These are phyloP conservation scores for Paedocypris micromegethes DNA, from an alignment of 2,797 vertebrate genomes.

Conservation along the genomic window DNA sequence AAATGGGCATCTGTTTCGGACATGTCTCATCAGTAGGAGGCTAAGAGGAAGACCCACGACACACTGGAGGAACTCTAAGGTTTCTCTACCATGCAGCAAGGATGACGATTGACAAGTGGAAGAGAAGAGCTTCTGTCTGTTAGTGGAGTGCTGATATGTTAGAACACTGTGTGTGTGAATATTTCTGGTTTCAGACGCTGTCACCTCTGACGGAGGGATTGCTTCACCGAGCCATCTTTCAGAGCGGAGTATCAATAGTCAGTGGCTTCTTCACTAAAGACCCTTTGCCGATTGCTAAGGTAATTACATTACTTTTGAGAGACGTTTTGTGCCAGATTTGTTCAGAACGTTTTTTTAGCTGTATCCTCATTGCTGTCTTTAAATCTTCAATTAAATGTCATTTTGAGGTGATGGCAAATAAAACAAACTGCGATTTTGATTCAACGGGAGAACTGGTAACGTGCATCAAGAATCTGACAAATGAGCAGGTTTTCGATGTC, in stretches of 20 bases:
- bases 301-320: constrained; percentile 26
- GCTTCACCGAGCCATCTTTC: constrained; percentile 81
- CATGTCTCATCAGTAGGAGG: too few species aligned
- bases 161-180: too few species aligned
- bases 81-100: too few species aligned
- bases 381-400: background rate
- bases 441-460: constrained; percentile 57
- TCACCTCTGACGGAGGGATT: constrained; percentile 74
- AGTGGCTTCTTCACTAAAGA: constrained; percentile 50
- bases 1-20: too few species aligned
- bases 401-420: constrained; percentile 54
- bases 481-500: constrained; percentile 54
- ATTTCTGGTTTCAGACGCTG: constrained; percentile 61
- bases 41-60: too few species aligned
- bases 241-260: constrained; percentile 73
- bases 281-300: constrained; percentile 51
- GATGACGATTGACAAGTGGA: too few species aligned
- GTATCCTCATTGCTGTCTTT: background rate
- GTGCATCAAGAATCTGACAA: constrained; percentile 57
- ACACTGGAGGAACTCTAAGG: too few species aligned
- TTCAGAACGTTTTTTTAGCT: background rate
- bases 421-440: constrained; percentile 56
- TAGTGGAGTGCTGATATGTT: too few species aligned
- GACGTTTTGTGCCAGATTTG: background rate
- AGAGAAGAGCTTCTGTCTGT: too few species aligned